Conservation (phyloP, 2,888 invertebrate species). For the Troides helena region DNA sequence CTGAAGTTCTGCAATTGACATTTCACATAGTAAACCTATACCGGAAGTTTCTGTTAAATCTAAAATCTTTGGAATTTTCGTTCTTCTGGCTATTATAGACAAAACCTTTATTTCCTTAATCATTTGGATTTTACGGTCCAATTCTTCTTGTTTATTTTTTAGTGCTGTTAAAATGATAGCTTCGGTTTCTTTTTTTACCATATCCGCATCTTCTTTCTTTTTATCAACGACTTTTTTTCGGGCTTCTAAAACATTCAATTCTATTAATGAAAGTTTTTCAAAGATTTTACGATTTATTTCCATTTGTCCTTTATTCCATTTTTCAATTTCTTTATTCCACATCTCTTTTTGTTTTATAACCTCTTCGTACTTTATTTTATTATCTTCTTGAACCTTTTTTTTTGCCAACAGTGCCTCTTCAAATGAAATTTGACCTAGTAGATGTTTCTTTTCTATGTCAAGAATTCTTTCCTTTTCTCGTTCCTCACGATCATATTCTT, state of each 20-base stretch:
- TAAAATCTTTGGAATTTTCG: slow-evolving; percentile 74
- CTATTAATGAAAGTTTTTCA: slow-evolving; percentile 61
- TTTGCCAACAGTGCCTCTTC: slow-evolving; percentile 82
- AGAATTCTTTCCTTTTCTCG: slow-evolving; percentile 71
- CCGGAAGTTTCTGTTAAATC: slow-evolving; percentile 81
- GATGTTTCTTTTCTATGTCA: slow-evolving; percentile 80
- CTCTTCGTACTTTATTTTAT: slow-evolving; percentile 73
- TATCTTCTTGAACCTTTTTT: slow-evolving; percentile 66
- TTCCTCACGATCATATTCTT: slow-evolving; percentile 67
- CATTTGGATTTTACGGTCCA: slow-evolving; percentile 70
- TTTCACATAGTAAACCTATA: slow-evolving; percentile 81
- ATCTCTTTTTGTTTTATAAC: slow-evolving; percentile 72
- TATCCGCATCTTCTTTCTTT: slow-evolving; percentile 59
- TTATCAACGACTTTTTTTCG: slow-evolving; percentile 48
- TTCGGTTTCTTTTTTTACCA: slow-evolving; percentile 58
- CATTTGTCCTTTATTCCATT: slow-evolving; percentile 71
- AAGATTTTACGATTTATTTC: slow-evolving; percentile 71
- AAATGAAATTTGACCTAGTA: slow-evolving; percentile 78
- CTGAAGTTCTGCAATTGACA: slow-evolving; percentile 83
- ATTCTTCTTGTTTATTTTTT: slow-evolving; percentile 70
- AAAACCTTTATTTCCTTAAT: slow-evolving; percentile 77
- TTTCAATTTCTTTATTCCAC: slow-evolving; percentile 74
- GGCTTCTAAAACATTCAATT: slow-evolving; percentile 56
- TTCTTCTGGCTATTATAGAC: slow-evolving; percentile 72
- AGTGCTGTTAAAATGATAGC: slow-evolving; percentile 56